A percentile compares a stretch with the other conserved stretches of the same genome.
phyloP scores from a whole-genome alignment of 2,113 vertebrate genomes.

The Verasper variegatus region DNA sequence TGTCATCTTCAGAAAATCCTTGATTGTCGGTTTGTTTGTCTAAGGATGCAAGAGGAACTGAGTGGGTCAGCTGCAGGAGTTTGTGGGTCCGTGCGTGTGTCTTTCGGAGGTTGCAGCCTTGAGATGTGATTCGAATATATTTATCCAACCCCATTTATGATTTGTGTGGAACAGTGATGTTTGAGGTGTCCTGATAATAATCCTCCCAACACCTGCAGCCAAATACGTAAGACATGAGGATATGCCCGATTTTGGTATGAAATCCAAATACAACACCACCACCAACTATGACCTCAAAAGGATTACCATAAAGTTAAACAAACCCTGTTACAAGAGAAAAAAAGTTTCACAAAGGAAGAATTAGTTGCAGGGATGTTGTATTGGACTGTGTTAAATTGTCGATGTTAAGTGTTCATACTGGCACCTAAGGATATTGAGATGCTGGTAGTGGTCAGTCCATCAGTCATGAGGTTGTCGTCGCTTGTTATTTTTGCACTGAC shows the following conservation, averaged over 20 bases:
- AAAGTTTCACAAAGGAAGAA: neutral
- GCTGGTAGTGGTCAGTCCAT: neutral
- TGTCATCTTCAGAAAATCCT: neutral
- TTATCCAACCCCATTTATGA: too few relatives aligned
- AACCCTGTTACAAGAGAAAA: neutral
- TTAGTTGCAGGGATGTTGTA: neutral
- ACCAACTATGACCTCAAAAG: neutral
- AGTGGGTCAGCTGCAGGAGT: neutral
- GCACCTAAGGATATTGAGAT: neutral
- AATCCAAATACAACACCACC: neutral
- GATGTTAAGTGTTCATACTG: conserved; percentile 1
- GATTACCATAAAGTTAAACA: neutral
- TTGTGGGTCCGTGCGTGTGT: too few relatives aligned
- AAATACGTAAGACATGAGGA: neutral
- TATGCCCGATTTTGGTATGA: neutral
- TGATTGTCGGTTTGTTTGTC: neutral
- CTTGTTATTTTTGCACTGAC: neutral
- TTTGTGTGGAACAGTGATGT: too few relatives aligned
- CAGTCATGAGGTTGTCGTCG: neutral
- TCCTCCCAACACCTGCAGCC: neutral
- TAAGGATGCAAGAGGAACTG: neutral
- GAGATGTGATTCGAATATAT: too few relatives aligned
- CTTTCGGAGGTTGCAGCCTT: too few relatives aligned
- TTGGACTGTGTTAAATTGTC: neutral
- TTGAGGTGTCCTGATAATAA: neutral